phyloP scores from a whole-genome alignment of 2,113 vertebrate species.

The Tragelaphus imberbis region DNA sequence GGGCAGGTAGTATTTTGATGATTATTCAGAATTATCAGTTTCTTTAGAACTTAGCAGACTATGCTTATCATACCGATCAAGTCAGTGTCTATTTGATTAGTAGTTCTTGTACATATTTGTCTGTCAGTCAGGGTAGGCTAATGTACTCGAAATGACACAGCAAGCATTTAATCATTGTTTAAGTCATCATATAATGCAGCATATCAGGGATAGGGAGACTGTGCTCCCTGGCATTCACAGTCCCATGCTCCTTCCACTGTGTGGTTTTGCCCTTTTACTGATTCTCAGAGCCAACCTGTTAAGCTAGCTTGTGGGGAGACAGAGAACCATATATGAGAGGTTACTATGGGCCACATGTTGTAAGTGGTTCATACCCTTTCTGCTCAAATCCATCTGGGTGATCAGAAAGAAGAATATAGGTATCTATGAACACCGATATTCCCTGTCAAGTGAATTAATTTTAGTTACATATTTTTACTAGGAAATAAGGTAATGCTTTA shows the following conservation, averaged over 20 bases:
- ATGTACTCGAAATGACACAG: background rate
- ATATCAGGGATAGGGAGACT: fast-evolving
- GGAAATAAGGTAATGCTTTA: background rate
- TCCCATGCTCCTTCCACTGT: background rate
- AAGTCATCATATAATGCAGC: background rate
- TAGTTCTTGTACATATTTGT: background rate
- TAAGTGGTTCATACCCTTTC: background rate
- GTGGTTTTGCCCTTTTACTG: fast-evolving
- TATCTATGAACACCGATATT: background rate
- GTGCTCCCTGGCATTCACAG: background rate
- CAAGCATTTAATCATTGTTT: background rate
- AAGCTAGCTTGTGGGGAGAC: background rate
- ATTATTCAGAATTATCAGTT: background rate
- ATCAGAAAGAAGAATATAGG: background rate
- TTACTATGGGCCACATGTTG: fast-evolving
- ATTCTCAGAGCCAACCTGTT: background rate
- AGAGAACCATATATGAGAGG: background rate
- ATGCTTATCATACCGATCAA: background rate
- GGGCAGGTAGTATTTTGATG: background rate
- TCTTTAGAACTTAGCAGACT: background rate
- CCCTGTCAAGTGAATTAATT: background rate
- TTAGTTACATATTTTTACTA: background rate
- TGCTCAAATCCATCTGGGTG: background rate
- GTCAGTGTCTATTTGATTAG: background rate
- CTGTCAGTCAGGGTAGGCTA: background rate